Conservation (phyloP, 2,888 invertebrate species). For the Polydrusus cervinus region DNA sequence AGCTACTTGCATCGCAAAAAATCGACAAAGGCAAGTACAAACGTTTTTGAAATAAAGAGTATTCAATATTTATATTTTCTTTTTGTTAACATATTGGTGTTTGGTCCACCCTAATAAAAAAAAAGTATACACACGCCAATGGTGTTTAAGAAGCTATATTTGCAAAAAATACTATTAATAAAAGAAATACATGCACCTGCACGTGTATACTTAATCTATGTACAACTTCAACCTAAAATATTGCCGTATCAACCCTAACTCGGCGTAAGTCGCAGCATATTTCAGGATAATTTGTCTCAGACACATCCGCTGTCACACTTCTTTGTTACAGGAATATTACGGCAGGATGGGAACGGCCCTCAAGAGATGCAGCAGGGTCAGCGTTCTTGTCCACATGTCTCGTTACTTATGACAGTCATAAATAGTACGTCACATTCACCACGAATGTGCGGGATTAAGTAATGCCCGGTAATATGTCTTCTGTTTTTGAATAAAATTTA, state of each 20-base stretch:
- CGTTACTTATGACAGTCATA: constrained; percentile 62
- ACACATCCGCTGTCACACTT: constrained; percentile 56
- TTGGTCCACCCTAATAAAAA: too few relatives aligned
- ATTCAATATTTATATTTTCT: too few relatives aligned
- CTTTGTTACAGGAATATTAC: constrained; percentile 41
- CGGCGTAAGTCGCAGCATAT: constrained; percentile 50
- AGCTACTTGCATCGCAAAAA: too few relatives aligned
- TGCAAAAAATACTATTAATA: too few relatives aligned
- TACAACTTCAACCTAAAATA: background rate
- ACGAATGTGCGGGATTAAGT: constrained; percentile 59
- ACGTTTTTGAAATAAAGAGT: too few relatives aligned
- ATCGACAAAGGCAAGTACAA: too few relatives aligned
- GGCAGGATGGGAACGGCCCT: constrained; percentile 41
- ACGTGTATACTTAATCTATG: too few relatives aligned
- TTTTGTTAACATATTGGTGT: too few relatives aligned
- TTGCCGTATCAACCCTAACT: background rate
- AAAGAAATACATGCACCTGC: too few relatives aligned
- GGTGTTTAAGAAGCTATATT: too few relatives aligned
- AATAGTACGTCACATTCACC: constrained; percentile 60
- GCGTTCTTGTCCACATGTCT: constrained; percentile 57
- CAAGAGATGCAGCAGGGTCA: constrained; percentile 52
- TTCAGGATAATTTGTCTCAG: constrained; percentile 58
- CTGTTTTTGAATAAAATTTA: constrained; percentile 48
- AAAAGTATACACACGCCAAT: too few relatives aligned
- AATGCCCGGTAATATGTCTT: constrained; percentile 56